Evolutionary conservation across 2,113 vertebrate species (phyloP).

Genomic region (Otis tarda): DNA sequence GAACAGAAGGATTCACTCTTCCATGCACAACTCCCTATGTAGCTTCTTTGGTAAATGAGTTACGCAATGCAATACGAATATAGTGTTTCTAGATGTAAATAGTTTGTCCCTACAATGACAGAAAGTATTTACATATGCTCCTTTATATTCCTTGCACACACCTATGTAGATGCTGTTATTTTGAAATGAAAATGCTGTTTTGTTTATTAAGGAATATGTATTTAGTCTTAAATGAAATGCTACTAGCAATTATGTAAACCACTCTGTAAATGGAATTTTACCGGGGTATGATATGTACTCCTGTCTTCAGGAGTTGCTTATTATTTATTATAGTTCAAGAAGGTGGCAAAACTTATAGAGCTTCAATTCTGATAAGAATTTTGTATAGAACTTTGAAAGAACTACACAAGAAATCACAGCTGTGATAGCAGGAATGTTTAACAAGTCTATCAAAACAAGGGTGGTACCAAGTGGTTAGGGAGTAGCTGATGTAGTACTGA

Average conservation of each 20-base stretch:
- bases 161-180: background rate
- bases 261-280: background rate
- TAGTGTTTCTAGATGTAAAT: background rate
- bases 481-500: background rate
- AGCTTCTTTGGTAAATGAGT: background rate
- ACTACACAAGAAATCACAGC: background rate
- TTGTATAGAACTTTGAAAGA: background rate
- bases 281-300: no score
- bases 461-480: background rate
- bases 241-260: background rate
- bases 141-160: background rate
- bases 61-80: background rate
- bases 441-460: background rate
- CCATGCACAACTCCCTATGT: background rate
- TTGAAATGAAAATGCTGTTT: background rate
- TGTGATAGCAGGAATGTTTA: constrained; percentile 4
- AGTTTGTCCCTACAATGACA: background rate
- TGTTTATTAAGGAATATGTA: background rate
- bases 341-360: background rate
- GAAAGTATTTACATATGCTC: background rate
- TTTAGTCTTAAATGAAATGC: background rate
- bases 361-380: background rate
- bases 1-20: background rate
- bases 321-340: background rate
- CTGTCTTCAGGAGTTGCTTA: background rate